A percentile compares a stretch with the other conserved stretches of the same genome.
These are phyloP conservation scores for Amphiprion clarkii DNA, from an alignment of 2,797 vertebrate genomes.

Conservation along the genomic window DNA sequence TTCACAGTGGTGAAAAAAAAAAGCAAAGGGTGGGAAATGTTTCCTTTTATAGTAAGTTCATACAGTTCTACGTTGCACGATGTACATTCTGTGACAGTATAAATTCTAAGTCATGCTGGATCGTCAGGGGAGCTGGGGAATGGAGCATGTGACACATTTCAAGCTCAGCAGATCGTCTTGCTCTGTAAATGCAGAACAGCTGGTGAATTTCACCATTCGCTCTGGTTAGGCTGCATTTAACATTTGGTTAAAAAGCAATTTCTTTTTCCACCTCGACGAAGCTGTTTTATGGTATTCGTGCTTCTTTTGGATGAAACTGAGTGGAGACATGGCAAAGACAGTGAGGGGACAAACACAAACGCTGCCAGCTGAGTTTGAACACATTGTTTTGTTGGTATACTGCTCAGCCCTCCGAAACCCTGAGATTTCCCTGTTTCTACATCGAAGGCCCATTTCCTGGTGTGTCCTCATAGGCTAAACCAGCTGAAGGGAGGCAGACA, in stretches of 20 bases:
- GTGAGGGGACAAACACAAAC: slow-evolving; percentile 36
- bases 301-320: slow-evolving; percentile 38
- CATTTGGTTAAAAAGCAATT: slow-evolving; percentile 58
- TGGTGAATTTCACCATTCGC: slow-evolving; percentile 57
- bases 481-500: slow-evolving; percentile 6
- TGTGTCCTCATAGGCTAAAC: not conserved
- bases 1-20: not conserved
- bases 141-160: slow-evolving; percentile 56
- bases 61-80: slow-evolving; percentile 1
- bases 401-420: slow-evolving; percentile 25
- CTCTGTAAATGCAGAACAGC: slow-evolving; percentile 67
- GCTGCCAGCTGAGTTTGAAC: slow-evolving; percentile 34
- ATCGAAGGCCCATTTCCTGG: not conserved
- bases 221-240: slow-evolving; percentile 57
- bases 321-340: slow-evolving; percentile 47
- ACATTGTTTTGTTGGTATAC: slow-evolving; percentile 1
- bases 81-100: slow-evolving; percentile 24
- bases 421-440: slow-evolving; percentile 13
- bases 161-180: slow-evolving; percentile 42
- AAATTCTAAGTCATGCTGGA: slow-evolving; percentile 24
- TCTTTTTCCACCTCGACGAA: slow-evolving; percentile 56
- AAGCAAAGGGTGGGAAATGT: not conserved
- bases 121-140: slow-evolving; percentile 21
- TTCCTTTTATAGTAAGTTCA: not conserved
- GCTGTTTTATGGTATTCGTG: slow-evolving; percentile 36